A percentile compares a stretch with the other conserved stretches of the same genome.
Evolutionary conservation across 2,888 invertebrate genomes (phyloP).

Genomic region (Ametastegia equiseti): DNA sequence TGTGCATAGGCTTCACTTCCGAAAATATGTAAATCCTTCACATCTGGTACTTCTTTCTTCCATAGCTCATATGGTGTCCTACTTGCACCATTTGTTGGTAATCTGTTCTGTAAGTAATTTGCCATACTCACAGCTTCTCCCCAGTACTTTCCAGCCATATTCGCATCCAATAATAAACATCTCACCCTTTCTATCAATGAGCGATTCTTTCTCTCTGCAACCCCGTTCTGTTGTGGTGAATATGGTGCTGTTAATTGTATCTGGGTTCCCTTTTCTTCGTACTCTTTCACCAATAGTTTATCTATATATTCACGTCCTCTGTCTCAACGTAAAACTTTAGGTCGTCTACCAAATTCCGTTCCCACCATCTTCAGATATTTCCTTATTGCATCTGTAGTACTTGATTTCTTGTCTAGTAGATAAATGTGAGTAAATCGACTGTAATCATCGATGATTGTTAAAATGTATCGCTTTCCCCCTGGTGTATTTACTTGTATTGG

Average conservation of each 20-base stretch:
- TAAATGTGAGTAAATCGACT: slow-evolving; percentile 54
- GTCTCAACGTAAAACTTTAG: slow-evolving; percentile 61
- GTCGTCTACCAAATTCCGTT: slow-evolving; percentile 51
- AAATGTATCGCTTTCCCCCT: slow-evolving; percentile 47
- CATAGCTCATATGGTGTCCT: slow-evolving; percentile 50
- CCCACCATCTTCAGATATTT: no score
- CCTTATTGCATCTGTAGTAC: no score
- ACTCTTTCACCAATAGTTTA: slow-evolving; percentile 55
- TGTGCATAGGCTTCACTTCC: slow-evolving; percentile 29
- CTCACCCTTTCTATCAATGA: slow-evolving; percentile 60
- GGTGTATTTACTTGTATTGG: slow-evolving; percentile 49
- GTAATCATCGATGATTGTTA: slow-evolving; percentile 57
- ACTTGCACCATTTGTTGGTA: slow-evolving; percentile 47
- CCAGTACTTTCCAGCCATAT: slow-evolving; percentile 59
- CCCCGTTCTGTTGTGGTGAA: slow-evolving; percentile 61
- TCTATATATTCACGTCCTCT: slow-evolving; percentile 63
- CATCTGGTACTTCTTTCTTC: slow-evolving; percentile 16
- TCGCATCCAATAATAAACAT: slow-evolving; percentile 60
- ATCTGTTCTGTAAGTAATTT: slow-evolving; percentile 58
- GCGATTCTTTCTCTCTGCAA: slow-evolving; percentile 60
- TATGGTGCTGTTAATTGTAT: slow-evolving; percentile 58
- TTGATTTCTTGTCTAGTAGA: slow-evolving; percentile 53
- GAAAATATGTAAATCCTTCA: slow-evolving; percentile 21
- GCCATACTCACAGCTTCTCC: slow-evolving; percentile 64
- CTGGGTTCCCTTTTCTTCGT: slow-evolving; percentile 58